Conservation (phyloP, 2,888 invertebrate species). For the Uropetala carovei region DNA sequence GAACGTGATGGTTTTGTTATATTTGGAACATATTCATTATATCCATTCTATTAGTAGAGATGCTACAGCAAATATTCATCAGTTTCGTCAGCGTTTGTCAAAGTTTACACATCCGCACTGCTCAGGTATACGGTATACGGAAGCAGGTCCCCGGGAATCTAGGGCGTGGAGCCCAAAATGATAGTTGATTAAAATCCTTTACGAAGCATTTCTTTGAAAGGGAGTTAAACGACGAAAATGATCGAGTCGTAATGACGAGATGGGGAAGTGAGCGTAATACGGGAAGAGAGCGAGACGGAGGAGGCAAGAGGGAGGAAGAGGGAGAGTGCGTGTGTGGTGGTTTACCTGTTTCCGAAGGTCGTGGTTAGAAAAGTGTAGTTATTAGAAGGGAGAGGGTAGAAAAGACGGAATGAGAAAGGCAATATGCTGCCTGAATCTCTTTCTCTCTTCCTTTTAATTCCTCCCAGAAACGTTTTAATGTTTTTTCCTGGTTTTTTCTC, state of each 20-base stretch:
- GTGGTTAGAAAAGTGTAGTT: not conserved
- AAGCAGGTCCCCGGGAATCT: not conserved
- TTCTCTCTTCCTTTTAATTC: not conserved
- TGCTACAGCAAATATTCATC: too few species aligned
- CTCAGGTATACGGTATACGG: not conserved
- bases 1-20: too few species aligned
- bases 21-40: too few species aligned
- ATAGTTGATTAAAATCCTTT: slow-evolving; percentile 7
- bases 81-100: too few species aligned
- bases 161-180: not conserved
- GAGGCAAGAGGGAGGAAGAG: not conserved
- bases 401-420: not conserved
- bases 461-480: not conserved
- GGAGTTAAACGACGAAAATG: not conserved
- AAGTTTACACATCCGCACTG: too few species aligned
- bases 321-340: not conserved
- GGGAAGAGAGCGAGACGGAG: not conserved
- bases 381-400: not conserved
- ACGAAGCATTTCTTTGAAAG: not conserved
- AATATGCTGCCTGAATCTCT: not conserved
- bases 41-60: too few species aligned
- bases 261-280: not conserved
- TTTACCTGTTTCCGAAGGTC: not conserved
- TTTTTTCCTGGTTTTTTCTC: too few species aligned
- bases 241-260: not conserved